phyloP scores from a whole-genome alignment of 2,888 invertebrate species.

The Tetragonisca angustula region DNA sequence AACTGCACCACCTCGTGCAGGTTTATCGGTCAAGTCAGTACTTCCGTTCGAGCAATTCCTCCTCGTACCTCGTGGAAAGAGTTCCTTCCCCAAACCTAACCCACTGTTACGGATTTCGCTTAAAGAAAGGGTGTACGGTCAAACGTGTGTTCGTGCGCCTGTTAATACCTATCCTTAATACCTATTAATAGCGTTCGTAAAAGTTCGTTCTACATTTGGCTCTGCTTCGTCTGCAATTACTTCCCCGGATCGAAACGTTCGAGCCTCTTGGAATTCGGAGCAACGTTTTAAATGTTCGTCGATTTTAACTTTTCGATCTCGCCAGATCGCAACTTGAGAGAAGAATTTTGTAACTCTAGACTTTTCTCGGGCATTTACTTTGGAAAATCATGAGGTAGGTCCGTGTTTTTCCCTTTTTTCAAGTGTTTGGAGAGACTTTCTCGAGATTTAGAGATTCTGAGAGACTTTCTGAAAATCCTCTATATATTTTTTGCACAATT shows the following conservation, averaged over 20 bases:
- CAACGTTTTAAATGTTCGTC: background rate
- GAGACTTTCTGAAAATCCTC: background rate
- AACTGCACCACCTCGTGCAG: background rate
- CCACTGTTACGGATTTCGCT: background rate
- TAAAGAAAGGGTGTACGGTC: background rate
- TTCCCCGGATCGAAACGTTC: background rate
- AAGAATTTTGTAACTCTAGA: too few species aligned
- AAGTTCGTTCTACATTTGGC: background rate
- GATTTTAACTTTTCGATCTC: background rate
- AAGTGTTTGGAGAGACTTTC: too few species aligned
- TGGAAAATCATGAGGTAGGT: background rate
- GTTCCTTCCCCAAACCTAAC: too few species aligned
- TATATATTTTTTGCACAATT: too few species aligned
- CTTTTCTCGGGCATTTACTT: background rate
- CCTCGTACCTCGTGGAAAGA: background rate
- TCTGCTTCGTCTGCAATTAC: background rate
- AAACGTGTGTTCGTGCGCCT: background rate
- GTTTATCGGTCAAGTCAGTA: constrained; percentile 18
- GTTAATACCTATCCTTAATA: constrained; percentile 8
- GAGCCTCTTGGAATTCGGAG: background rate
- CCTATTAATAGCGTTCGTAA: background rate
- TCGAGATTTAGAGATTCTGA: too few species aligned
- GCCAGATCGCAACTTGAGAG: too few species aligned
- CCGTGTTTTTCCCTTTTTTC: too few species aligned
- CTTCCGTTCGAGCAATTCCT: constrained; percentile 5